Evolutionary conservation across 1,140 invertebrate species (phyloP).

Genomic region (Lordiphosa stackelbergi): DNA sequence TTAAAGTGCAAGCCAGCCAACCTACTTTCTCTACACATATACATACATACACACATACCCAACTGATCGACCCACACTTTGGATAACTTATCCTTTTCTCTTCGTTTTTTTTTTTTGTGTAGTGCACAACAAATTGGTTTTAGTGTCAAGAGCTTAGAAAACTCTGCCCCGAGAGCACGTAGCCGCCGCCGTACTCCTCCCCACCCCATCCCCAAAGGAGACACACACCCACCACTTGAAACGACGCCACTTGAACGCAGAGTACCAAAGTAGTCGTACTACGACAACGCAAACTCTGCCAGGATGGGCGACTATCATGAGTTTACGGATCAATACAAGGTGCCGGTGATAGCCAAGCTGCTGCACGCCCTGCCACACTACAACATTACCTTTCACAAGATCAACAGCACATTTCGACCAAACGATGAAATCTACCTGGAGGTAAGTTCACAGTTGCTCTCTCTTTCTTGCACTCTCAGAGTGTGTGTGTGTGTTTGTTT

Average conservation of each 20-base stretch:
- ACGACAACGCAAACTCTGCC: constrained; percentile 1
- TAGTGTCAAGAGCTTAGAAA: constrained; percentile 69
- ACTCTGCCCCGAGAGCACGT: constrained; percentile 62
- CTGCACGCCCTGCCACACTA: constrained; percentile 91
- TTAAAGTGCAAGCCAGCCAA: too few species aligned
- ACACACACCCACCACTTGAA: constrained; percentile 7
- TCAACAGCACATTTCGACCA: constrained; percentile 94
- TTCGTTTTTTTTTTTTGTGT: constrained; percentile 12
- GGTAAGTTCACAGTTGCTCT: constrained; percentile 79
- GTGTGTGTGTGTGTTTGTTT: too few species aligned
- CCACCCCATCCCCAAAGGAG: constrained; percentile 7
- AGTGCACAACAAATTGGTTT: constrained; percentile 68
- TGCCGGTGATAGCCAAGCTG: constrained; percentile 88
- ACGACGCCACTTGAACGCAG: constrained; percentile 1
- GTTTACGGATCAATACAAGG: constrained; percentile 85
- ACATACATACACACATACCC: not conserved
- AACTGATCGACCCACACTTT: constrained; percentile 1
- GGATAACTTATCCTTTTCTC: constrained; percentile 26
- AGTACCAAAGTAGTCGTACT: not conserved
- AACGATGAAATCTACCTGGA: constrained; percentile 92
- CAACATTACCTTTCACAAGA: constrained; percentile 90
- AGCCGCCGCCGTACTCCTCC: constrained; percentile 18
- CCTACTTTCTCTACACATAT: not conserved
- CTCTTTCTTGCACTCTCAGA: too few species aligned
- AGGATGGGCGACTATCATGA: constrained; percentile 75